Evolutionary conservation across 2,113 vertebrate genomes (phyloP).

Genomic region (Mobula birostris): DNA sequence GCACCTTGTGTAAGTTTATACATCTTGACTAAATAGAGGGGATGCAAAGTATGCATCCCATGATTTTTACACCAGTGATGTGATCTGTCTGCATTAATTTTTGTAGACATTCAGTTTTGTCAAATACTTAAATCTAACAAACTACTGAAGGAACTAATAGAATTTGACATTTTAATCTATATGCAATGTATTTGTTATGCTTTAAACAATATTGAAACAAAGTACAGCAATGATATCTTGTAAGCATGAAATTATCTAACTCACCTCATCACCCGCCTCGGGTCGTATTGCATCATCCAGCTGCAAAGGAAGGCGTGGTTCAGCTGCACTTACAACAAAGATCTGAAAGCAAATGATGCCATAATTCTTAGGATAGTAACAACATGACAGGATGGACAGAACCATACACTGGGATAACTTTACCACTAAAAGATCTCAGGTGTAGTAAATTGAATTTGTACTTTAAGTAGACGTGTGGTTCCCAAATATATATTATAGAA

Average conservation of each 20-base stretch:
- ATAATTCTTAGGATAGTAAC: slow-evolving; percentile 5
- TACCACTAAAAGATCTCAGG: neutral
- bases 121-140: neutral
- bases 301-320: slow-evolving; percentile 84
- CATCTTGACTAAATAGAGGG: neutral
- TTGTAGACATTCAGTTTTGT: neutral
- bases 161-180: neutral
- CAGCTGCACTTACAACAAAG: slow-evolving; percentile 89
- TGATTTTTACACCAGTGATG: neutral
- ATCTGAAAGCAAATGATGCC: slow-evolving; percentile 63
- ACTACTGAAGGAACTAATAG: neutral
- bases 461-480: neutral
- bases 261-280: slow-evolving; percentile 89
- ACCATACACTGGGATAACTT: neutral
- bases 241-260: neutral
- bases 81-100: neutral
- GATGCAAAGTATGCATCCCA: no score
- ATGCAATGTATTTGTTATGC: neutral
- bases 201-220: neutral
- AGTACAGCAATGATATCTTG: neutral
- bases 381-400: neutral
- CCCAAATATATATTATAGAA: slow-evolving; percentile 44
- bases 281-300: slow-evolving; percentile 89
- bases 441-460: slow-evolving; percentile 11
- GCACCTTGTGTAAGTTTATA: neutral